Evolutionary conservation across 2,797 vertebrate genomes (phyloP).

Genomic region (Petrocephalus schoutedeni): DNA sequence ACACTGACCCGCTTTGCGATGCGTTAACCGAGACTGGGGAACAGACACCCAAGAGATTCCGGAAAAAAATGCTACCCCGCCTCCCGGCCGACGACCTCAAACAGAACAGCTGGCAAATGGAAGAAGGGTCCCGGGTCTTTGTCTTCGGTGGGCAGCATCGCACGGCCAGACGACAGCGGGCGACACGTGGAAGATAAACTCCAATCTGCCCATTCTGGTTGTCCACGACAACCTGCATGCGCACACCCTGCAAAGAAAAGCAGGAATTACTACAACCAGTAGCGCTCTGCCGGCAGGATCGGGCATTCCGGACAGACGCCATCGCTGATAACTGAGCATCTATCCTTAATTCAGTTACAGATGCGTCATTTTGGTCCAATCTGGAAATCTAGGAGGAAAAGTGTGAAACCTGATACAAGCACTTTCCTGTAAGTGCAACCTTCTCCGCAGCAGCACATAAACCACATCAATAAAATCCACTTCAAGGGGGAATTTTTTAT

Average conservation of each 20-base stretch:
- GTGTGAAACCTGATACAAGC: not conserved
- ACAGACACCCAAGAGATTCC: not conserved
- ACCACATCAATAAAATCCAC: not conserved
- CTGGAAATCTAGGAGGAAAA: not conserved
- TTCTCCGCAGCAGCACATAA: not conserved
- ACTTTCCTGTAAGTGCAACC: not conserved
- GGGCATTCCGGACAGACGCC: not conserved
- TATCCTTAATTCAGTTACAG: conserved; percentile 14
- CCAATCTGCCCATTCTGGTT: conserved; percentile 16
- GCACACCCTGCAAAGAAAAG: conserved; percentile 17
- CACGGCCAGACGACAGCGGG: not conserved
- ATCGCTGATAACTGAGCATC: not conserved
- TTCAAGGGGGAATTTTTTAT: not conserved
- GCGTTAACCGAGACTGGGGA: not conserved
- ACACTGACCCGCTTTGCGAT: not conserved
- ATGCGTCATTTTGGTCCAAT: not conserved
- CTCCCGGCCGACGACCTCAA: not conserved
- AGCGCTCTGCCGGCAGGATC: not conserved
- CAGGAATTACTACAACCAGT: not conserved
- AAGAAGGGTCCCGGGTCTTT: not conserved
- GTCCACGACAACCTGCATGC: conserved; percentile 19
- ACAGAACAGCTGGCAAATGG: not conserved
- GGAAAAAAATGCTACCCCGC: not conserved
- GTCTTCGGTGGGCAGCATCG: not conserved
- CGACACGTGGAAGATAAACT: conserved; percentile 8